Conservation (phyloP, 2,113 vertebrate species). For the Boleophthalmus pectinirostris region DNA sequence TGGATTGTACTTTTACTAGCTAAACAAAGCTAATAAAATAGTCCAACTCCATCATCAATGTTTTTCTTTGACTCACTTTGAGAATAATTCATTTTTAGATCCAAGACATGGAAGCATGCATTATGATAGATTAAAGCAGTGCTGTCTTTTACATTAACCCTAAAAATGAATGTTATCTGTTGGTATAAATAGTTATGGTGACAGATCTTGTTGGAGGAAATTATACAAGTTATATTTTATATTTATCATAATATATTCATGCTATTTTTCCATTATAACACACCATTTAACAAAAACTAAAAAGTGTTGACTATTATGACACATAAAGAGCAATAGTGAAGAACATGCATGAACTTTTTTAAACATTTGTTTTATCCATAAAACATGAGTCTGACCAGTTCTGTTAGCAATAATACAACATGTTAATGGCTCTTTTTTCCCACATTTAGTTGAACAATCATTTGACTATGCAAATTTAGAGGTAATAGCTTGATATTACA, state of each 20-base stretch:
- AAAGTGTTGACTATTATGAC: neutral
- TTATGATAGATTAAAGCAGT: neutral
- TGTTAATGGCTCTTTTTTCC: neutral
- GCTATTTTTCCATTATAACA: neutral
- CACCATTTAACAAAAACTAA: neutral
- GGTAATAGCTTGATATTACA: constrained; percentile 21
- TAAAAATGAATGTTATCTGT: neutral
- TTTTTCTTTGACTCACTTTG: neutral
- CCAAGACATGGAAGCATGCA: neutral
- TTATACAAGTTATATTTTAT: neutral
- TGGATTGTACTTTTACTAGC: neutral
- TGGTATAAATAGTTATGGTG: neutral
- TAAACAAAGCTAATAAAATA: neutral
- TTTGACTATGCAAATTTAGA: neutral
- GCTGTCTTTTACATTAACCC: neutral
- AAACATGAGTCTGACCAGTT: neutral
- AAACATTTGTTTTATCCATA: neutral
- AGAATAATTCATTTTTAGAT: neutral
- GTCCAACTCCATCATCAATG: too few relatives aligned
- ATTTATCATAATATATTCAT: neutral
- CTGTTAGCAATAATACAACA: neutral
- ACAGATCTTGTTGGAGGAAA: neutral
- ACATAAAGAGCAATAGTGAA: neutral
- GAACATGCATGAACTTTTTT: neutral
- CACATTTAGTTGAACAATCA: constrained; percentile 20